Evolutionary conservation across 2,797 vertebrate species (phyloP).

Genomic region (Phrynocephalus forsythii): DNA sequence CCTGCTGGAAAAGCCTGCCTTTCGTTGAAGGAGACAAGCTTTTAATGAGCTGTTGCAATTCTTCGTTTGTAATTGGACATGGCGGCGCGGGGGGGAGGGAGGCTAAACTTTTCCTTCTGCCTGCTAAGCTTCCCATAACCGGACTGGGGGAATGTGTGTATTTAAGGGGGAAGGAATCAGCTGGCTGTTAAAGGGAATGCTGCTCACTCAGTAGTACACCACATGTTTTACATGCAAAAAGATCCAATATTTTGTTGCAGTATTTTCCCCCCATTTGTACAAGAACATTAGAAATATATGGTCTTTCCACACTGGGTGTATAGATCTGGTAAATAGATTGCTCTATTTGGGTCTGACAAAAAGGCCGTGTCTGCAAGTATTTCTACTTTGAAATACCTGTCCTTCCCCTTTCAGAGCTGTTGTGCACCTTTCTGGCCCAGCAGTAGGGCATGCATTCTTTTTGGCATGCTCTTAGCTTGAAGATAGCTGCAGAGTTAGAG

Average conservation of each 20-base stretch:
- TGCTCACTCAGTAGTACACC: neutral
- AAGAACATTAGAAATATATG: no score
- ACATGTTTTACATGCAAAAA: neutral
- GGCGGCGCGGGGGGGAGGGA: constrained; percentile 18
- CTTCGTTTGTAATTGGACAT: constrained; percentile 53
- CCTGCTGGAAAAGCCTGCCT: constrained; percentile 59
- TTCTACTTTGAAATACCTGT: no score
- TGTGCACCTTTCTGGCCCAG: no score
- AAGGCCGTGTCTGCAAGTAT: no score
- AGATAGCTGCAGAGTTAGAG: no score
- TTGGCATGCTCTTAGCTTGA: no score
- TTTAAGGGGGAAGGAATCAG: neutral
- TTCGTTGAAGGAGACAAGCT: constrained; percentile 37
- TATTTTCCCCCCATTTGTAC: neutral
- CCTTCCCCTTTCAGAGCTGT: no score
- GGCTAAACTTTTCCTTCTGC: constrained; percentile 52
- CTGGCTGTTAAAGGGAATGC: neutral
- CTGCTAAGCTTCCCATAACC: neutral
- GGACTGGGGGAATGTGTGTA: neutral
- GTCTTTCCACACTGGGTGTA: no score
- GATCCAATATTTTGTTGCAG: neutral
- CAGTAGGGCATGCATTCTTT: no score
- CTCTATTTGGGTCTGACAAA: no score
- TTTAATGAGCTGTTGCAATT: constrained; percentile 50
- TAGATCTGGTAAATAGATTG: no score